phyloP scores from a whole-genome alignment of 53 echinoderm and acorn worm species.

The Apostichopus leukothele region DNA sequence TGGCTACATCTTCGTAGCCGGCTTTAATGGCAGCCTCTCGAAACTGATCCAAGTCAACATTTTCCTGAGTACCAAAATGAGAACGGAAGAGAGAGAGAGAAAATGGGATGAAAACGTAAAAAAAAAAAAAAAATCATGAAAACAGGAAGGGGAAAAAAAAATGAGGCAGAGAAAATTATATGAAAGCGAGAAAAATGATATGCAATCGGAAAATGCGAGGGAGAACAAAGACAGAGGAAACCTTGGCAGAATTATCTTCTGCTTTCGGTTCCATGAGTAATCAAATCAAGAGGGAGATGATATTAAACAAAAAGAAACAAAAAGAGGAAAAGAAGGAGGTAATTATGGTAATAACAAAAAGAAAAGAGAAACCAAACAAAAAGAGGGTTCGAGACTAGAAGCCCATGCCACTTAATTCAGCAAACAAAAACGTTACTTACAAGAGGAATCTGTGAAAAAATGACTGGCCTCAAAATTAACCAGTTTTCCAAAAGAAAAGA shows the following conservation, averaged over 20 bases:
- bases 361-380: background rate
- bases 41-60: constrained; percentile 39
- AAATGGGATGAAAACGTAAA: background rate
- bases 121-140: too few species aligned
- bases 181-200: too few species aligned
- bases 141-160: too few species aligned
- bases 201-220: too few species aligned
- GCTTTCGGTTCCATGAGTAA: too few species aligned
- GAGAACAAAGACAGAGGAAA: too few species aligned
- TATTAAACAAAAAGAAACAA: background rate
- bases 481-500: constrained; percentile 6
- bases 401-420: background rate
- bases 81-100: background rate
- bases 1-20: constrained; percentile 43
- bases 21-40: constrained; percentile 46
- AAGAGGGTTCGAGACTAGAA: background rate
- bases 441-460: background rate
- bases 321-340: background rate
- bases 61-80: constrained; percentile 5
- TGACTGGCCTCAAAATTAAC: background rate
- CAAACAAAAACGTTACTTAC: background rate
- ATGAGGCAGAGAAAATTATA: too few species aligned
- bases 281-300: background rate
- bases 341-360: background rate
- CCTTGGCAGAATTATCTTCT: too few species aligned